A percentile compares a stretch with the other conserved stretches of the same genome.
phyloP scores from a whole-genome alignment of 2,113 vertebrate species.

The Carollia perspicillata region DNA sequence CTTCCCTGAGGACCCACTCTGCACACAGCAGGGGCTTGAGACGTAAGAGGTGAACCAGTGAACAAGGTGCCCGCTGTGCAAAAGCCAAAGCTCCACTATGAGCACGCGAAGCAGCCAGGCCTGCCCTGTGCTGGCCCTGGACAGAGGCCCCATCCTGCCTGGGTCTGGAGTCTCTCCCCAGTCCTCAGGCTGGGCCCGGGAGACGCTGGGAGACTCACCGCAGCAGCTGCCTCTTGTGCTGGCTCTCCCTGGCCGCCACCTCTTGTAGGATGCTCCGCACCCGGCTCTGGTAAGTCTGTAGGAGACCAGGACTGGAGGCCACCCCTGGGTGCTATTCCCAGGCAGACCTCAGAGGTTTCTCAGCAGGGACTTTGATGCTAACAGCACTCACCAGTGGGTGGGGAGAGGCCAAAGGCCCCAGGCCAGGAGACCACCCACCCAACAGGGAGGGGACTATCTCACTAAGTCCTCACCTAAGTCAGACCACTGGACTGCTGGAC shows the following conservation, averaged over 20 bases:
- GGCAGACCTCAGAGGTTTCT: too few species aligned
- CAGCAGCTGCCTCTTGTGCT: constrained; percentile 45
- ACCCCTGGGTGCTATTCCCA: accelerated
- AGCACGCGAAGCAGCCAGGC: neutral
- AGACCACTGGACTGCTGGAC: neutral
- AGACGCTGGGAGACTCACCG: constrained; percentile 64
- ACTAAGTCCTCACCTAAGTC: neutral
- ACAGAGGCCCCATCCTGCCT: neutral
- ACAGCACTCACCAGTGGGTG: too few species aligned
- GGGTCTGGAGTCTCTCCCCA: neutral
- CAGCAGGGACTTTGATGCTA: neutral
- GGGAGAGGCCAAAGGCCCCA: neutral
- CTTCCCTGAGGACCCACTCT: neutral
- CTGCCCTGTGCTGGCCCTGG: neutral
- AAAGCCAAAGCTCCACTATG: neutral
- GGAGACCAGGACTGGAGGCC: neutral
- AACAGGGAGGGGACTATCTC: neutral
- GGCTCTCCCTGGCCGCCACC: constrained; percentile 75
- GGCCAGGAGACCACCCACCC: neutral
- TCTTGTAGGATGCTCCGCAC: constrained; percentile 59
- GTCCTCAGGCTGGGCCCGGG: neutral
- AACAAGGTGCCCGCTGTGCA: neutral
- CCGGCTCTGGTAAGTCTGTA: constrained; percentile 77
- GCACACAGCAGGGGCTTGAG: neutral
- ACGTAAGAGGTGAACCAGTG: neutral